phyloP scores from a whole-genome alignment of 2,113 vertebrate species.

The Steatornis caripensis region DNA sequence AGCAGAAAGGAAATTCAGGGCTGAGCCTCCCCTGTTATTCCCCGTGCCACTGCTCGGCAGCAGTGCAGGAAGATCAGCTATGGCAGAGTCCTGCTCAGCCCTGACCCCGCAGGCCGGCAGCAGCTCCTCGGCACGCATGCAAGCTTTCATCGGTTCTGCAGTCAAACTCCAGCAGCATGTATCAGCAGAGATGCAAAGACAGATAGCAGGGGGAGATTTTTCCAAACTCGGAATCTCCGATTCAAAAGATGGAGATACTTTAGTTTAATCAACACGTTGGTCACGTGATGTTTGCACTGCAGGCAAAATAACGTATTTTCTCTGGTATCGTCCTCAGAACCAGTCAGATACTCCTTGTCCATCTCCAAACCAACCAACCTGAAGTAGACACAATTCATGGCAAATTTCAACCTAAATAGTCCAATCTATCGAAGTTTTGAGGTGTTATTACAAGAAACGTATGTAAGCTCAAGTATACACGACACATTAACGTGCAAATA shows the following conservation, averaged over 20 bases:
- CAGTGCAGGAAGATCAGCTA: background rate
- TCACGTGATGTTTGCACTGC: fast-evolving
- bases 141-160: background rate
- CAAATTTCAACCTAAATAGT: background rate
- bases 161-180: fast-evolving
- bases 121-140: background rate
- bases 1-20: background rate
- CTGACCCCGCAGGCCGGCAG: fast-evolving
- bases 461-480: background rate
- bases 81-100: background rate
- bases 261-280: background rate
- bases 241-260: background rate
- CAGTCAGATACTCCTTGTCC: background rate
- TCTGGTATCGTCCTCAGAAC: background rate
- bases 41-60: fast-evolving
- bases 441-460: background rate
- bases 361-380: background rate
- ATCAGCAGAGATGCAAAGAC: background rate
- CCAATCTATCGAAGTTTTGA: background rate
- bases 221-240: background rate
- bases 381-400: background rate
- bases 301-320: background rate
- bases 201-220: background rate
- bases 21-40: background rate
- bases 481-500: background rate